Percentiles rank a stretch among this genome's conserved stretches.
Conservation (phyloP, 2,888 invertebrate genomes). For the Poecilobothrus nobilitatus region DNA sequence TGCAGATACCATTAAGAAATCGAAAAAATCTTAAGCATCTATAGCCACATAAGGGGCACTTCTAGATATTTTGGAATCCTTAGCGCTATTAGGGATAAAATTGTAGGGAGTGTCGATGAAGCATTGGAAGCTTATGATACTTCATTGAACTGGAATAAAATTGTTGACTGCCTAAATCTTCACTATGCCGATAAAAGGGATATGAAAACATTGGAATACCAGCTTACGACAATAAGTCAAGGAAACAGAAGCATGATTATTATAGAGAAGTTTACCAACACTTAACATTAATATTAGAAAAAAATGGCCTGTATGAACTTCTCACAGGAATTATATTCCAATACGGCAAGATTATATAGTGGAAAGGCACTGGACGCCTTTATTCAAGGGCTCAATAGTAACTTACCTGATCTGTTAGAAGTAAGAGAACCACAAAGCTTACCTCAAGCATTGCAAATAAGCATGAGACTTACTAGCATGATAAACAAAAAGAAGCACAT, state of each 20-base stretch:
- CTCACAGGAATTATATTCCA: constrained; percentile 7
- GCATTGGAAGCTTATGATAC: constrained; percentile 15
- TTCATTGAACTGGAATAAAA: constrained; percentile 19
- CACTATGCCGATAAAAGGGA: constrained; percentile 24
- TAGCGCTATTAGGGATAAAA: constrained; percentile 16
- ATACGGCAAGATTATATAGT: constrained; percentile 14
- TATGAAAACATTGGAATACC: constrained; percentile 22
- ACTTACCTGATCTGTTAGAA: constrained; percentile 21
- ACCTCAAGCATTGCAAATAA: constrained; percentile 22
- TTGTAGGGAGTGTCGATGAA: constrained; percentile 13
- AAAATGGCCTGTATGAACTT: constrained; percentile 17
- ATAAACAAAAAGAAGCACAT: neutral
- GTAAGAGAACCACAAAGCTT: constrained; percentile 24
- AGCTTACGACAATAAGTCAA: constrained; percentile 21
- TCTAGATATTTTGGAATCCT: constrained; percentile 15
- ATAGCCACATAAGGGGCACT: constrained; percentile 9
- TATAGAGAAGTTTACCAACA: constrained; percentile 15
- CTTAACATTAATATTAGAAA: constrained; percentile 16
- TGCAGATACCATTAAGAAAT: too few species aligned
- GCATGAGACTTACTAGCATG: constrained; percentile 16
- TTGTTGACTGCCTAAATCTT: constrained; percentile 16
- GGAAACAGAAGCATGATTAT: constrained; percentile 14
- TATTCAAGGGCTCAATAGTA: constrained; percentile 18
- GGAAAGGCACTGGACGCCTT: constrained; percentile 18
- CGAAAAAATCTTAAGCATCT: too few species aligned